Conservation (phyloP, 2,888 invertebrate genomes). For the Patella ulyssiponensis region DNA sequence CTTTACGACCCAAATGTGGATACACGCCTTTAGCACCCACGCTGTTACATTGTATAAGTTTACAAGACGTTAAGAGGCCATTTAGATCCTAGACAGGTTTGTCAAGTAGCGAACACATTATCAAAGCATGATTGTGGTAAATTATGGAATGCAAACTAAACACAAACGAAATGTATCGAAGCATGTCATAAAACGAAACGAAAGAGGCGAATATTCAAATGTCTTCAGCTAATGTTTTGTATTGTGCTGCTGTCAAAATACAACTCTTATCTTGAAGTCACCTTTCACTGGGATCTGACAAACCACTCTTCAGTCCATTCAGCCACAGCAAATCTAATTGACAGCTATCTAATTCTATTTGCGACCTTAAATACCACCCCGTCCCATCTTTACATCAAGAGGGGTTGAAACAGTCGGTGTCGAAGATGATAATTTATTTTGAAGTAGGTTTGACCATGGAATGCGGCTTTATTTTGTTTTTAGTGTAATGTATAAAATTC, state of each 20-base stretch:
- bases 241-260: no score
- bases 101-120: background rate
- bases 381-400: no score
- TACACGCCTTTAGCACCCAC: no score
- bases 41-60: no score
- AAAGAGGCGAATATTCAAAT: background rate
- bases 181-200: slow-evolving; percentile 6
- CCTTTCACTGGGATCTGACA: background rate
- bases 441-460: no score
- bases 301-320: background rate
- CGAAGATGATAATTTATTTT: no score
- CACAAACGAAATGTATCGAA: background rate
- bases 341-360: background rate
- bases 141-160: background rate
- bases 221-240: no score
- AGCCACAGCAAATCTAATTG: background rate
- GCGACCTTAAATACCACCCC: no score
- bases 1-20: no score
- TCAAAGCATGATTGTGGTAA: background rate
- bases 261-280: background rate
- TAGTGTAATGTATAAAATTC: no score
- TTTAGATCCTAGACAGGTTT: background rate
- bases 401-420: no score
- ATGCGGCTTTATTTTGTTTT: no score
- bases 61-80: background rate